phyloP scores from a whole-genome alignment of 2,888 invertebrate species.

The Diloba caeruleocephala region DNA sequence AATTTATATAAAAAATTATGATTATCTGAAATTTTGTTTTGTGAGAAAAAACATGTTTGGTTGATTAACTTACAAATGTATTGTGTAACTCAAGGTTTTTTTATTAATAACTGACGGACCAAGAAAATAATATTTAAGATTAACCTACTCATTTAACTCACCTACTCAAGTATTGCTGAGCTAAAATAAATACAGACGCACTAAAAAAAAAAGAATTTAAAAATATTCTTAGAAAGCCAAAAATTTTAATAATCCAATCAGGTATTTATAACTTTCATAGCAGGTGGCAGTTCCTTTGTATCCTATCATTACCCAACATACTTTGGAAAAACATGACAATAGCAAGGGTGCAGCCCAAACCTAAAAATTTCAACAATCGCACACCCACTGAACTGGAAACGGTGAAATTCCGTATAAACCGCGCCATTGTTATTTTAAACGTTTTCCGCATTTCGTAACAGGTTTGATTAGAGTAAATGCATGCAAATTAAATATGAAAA shows the following conservation, averaged over 20 bases:
- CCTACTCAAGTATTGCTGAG: constrained; percentile 8
- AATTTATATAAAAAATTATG: no score
- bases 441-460: constrained; percentile 48
- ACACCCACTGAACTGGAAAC: constrained; percentile 70
- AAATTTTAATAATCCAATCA: constrained; percentile 19
- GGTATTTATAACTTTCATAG: constrained; percentile 1
- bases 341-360: constrained; percentile 64
- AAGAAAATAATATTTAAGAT: no score
- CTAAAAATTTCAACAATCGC: constrained; percentile 71
- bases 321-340: constrained; percentile 69
- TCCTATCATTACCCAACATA: constrained; percentile 30
- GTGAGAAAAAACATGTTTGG: no score
- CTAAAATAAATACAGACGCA: constrained; percentile 10
- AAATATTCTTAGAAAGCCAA: constrained; percentile 23
- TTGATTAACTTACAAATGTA: no score
- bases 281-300: constrained; percentile 37
- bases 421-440: constrained; percentile 58
- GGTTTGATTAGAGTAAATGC: constrained; percentile 31
- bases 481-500: constrained; percentile 42
- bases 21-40: no score
- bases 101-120: no score
- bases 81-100: no score
- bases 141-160: neutral
- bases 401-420: constrained; percentile 70
- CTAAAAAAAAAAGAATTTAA: constrained; percentile 20